These are phyloP conservation scores for Drosophila parvula DNA, from an alignment of 1,140 invertebrate genomes.

Conservation along the genomic window DNA sequence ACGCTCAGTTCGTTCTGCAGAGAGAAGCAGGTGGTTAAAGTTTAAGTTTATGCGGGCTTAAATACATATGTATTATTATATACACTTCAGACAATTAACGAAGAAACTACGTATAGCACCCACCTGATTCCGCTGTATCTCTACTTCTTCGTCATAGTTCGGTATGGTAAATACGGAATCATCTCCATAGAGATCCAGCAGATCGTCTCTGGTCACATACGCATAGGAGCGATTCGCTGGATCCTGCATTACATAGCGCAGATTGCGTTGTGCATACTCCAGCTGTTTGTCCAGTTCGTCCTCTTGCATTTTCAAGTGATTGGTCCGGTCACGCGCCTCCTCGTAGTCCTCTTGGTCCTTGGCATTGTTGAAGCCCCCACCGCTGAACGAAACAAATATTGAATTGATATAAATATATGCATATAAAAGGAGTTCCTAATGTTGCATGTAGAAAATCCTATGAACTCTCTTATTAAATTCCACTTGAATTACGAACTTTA, in stretches of 20 bases:
- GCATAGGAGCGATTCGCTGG: slow-evolving; percentile 75
- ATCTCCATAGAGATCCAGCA: slow-evolving; percentile 70
- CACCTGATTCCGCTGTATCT: slow-evolving; percentile 58
- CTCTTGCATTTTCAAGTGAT: slow-evolving; percentile 64
- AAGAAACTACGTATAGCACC: not conserved
- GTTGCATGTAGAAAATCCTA: too few species aligned
- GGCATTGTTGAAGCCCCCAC: slow-evolving; percentile 68
- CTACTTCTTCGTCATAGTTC: slow-evolving; percentile 75
- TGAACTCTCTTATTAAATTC: too few species aligned
- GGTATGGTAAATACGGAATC: slow-evolving; percentile 78
- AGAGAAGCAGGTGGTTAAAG: not conserved
- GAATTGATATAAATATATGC: not conserved
- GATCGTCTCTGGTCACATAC: slow-evolving; percentile 80
- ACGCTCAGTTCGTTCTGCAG: slow-evolving; percentile 59
- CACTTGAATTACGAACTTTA: not conserved
- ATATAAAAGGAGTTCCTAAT: too few species aligned
- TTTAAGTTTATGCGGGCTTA: not conserved
- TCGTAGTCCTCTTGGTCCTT: slow-evolving; percentile 66
- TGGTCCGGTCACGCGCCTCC: slow-evolving; percentile 55
- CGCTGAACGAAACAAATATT: slow-evolving; percentile 23
- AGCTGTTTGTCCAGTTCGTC: slow-evolving; percentile 72
- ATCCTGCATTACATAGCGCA: slow-evolving; percentile 76
- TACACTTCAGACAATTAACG: too few species aligned
- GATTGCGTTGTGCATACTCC: slow-evolving; percentile 74
- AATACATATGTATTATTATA: too few species aligned